Evolutionary conservation across 53 echinoderm and acorn worm species (phyloP), one percentile per base, ranked within the genome.

Genomic region (Crossaster papposus): DNA sequence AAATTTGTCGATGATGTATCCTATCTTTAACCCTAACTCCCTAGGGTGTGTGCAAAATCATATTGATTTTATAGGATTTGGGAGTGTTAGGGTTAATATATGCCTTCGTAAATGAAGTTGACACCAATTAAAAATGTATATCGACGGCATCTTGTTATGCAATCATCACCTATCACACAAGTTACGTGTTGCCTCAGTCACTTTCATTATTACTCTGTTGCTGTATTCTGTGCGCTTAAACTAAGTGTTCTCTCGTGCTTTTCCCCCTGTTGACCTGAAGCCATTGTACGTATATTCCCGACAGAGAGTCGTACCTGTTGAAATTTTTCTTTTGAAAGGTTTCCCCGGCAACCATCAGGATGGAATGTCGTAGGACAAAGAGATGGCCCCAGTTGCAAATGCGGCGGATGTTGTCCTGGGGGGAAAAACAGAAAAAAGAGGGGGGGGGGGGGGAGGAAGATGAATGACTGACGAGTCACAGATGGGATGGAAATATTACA

Each of bases 341-440:
- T 52, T 51, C 85, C 73, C 70, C n/a, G 73, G 85, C 20, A 85
- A 85, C 85, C 85, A 85, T 53, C 85, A 85, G 73, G 72, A 72
- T 85, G 85, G 85, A 85, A 85, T 85, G 85, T 73, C 53, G 38
- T 65, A 36, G 52, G 73, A 85, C 85, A 85, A 85, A 85, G 85
- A 64, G 72, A 71, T 31, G n/a, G 33, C 50, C 78, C 44, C 26
- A 5, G 36, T 36, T 20, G 38, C 26, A 5, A 18, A 15, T 20
- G 38, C 76, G 23, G 51, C 78, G 51, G 78, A 78, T 18, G 51
- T 51, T 51, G 20, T 36, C 33, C 72, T 14, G 13, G 34, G 34
- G 52, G 53, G 22, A 4, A 29, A 23, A 54, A 85, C 52, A 44
- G 9, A 44, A 44, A 44, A 44, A 44, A 44, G 44, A 44, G 85